Evolutionary conservation across 2,888 invertebrate genomes (phyloP).

Genomic region (Athalia cordata): DNA sequence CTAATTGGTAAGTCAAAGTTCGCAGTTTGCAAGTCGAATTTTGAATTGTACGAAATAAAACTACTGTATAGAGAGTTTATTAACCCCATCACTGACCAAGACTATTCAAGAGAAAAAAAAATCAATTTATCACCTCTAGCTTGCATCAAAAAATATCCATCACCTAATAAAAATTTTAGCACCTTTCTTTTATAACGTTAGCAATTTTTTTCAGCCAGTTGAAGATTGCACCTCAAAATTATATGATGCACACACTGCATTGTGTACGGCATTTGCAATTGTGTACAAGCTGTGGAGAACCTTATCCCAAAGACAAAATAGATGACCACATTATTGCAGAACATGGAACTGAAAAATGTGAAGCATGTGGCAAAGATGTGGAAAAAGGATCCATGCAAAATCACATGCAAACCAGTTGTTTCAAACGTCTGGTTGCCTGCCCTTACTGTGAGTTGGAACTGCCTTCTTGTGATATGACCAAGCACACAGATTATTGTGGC

Average conservation of each 20-base stretch:
- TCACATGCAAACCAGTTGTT: conserved; percentile 69
- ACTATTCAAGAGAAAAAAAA: not conserved
- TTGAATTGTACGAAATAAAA: conserved; percentile 47
- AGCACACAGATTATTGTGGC: conserved; percentile 83
- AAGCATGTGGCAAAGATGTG: not conserved
- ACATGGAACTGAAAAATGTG: conserved; percentile 20
- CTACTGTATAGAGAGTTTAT: not conserved
- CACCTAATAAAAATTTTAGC: not conserved
- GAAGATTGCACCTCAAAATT: conserved; percentile 81
- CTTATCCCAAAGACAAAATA: conserved; percentile 78
- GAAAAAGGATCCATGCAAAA: conserved; percentile 18
- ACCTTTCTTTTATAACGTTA: not conserved
- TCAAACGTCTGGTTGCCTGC: conserved; percentile 78
- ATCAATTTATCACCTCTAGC: not conserved
- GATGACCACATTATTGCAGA: conserved; percentile 75
- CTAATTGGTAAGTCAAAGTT: conserved; percentile 75
- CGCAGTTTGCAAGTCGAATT: conserved; percentile 49
- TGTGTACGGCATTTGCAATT: conserved; percentile 81
- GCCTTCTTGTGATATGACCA: conserved; percentile 77
- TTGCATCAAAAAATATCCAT: conserved; percentile 40
- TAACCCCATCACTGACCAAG: not conserved
- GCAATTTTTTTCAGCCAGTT: conserved; percentile 77
- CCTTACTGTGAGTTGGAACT: conserved; percentile 81
- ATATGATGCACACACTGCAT: conserved; percentile 82
- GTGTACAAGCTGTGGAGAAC: conserved; percentile 82